phyloP scores from a whole-genome alignment of 92 coral and sea anemone species.

The Umimayanthus kanabou region DNA sequence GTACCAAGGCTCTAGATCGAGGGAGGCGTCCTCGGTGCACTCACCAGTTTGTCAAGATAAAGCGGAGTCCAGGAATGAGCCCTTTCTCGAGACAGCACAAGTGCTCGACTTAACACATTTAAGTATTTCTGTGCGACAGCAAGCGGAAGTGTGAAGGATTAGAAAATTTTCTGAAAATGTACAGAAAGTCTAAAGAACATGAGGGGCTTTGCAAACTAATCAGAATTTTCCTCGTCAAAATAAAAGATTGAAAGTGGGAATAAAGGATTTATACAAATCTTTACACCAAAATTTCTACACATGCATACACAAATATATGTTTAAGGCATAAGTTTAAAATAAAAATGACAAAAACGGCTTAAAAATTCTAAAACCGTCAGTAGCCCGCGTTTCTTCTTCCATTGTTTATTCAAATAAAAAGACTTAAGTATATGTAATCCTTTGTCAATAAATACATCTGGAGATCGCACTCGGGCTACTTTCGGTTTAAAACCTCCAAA shows the following conservation, averaged over 20 bases:
- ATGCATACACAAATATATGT: no score
- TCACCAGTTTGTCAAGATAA: constrained; percentile 75
- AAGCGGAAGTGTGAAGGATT: constrained; percentile 38
- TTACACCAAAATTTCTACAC: no score
- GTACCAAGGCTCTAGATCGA: constrained; percentile 42
- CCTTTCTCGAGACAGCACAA: constrained; percentile 57
- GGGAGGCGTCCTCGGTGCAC: constrained; percentile 28
- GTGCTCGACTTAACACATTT: constrained; percentile 93
- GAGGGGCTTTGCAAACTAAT: background rate
- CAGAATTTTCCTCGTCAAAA: background rate
- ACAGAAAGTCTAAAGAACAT: background rate
- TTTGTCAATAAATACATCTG: background rate
- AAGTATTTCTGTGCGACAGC: constrained; percentile 71
- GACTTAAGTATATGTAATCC: no score
- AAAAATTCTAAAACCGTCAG: no score
- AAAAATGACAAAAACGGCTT: no score
- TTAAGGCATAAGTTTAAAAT: no score
- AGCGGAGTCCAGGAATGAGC: constrained; percentile 61
- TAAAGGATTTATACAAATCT: no score
- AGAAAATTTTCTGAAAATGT: background rate
- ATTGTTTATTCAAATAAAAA: no score
- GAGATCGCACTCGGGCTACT: no score
- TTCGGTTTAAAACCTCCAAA: no score
- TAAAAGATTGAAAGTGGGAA: no score
- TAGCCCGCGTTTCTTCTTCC: no score